These are phyloP conservation scores for Eulithis testata DNA, from an alignment of 2,888 invertebrate species.

Conservation along the genomic window DNA sequence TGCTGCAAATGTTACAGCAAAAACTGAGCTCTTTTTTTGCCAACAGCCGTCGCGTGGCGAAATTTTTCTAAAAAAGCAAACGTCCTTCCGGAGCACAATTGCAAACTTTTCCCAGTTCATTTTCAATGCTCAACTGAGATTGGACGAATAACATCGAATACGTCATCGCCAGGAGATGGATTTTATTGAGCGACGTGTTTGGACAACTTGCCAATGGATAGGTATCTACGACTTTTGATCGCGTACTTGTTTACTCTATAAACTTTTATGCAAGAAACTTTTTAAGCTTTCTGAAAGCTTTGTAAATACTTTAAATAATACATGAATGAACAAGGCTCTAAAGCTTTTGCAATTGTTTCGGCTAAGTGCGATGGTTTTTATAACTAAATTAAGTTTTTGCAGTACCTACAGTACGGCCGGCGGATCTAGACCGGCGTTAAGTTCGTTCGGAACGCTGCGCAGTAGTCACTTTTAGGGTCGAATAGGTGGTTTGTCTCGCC, in stretches of 20 bases:
- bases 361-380: background rate
- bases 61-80: constrained; percentile 12
- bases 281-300: background rate
- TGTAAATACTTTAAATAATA: background rate
- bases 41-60: background rate
- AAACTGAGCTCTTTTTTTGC: background rate
- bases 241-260: constrained; percentile 1
- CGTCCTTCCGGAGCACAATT: background rate
- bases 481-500: too few relatives aligned
- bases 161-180: constrained; percentile 3
- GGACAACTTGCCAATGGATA: constrained; percentile 6
- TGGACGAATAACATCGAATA: constrained; percentile 5
- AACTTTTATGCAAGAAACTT: background rate
- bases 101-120: constrained; percentile 3
- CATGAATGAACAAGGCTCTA: background rate
- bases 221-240: constrained; percentile 5
- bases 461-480: too few relatives aligned
- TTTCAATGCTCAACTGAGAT: constrained; percentile 7
- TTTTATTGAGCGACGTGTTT: constrained; percentile 16
- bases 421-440: too few relatives aligned
- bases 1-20: constrained; percentile 2
- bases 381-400: too few relatives aligned
- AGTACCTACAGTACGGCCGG: too few relatives aligned
- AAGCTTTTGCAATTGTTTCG: too few relatives aligned
- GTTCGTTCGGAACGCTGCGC: too few relatives aligned